These are phyloP conservation scores for Anoplius nigerrimus DNA, from an alignment of 2,888 invertebrate species.

Conservation along the genomic window DNA sequence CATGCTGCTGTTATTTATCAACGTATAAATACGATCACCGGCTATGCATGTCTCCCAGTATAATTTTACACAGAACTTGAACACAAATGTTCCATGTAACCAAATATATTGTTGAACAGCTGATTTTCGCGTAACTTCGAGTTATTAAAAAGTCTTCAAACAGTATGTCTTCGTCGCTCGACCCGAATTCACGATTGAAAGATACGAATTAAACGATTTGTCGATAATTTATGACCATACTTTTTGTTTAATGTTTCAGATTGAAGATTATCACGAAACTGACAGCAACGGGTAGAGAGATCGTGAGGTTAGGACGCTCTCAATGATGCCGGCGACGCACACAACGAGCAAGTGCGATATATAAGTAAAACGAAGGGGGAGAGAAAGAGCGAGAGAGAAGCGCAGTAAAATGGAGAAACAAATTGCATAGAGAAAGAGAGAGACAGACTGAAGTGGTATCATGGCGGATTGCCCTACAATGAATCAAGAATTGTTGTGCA, in stretches of 20 bases:
- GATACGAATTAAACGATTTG: not conserved
- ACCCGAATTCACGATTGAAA: no score
- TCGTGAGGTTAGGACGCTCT: constrained; percentile 48
- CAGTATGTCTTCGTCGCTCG: no score
- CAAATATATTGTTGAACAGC: not conserved
- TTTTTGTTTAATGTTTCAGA: constrained; percentile 49
- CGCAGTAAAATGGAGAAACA: no score
- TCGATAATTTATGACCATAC: constrained; percentile 19
- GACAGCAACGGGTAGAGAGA: constrained; percentile 20
- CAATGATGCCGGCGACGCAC: constrained; percentile 34
- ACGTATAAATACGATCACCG: constrained; percentile 4
- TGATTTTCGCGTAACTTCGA: no score
- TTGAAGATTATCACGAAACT: constrained; percentile 36
- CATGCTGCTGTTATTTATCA: constrained; percentile 14
- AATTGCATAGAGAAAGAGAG: not conserved
- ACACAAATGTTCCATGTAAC: not conserved
- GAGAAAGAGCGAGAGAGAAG: not conserved
- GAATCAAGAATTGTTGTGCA: constrained; percentile 6
- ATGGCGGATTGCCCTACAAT: constrained; percentile 37
- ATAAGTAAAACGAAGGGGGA: not conserved
- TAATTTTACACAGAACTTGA: not conserved
- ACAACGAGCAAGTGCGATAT: no score
- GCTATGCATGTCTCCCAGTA: not conserved
- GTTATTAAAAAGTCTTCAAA: no score
- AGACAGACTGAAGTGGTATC: constrained; percentile 17